A percentile compares a stretch with the other conserved stretches of the same genome.
These are phyloP conservation scores for Eubasilissa regina DNA, from an alignment of 1,140 invertebrate species.

Conservation along the genomic window DNA sequence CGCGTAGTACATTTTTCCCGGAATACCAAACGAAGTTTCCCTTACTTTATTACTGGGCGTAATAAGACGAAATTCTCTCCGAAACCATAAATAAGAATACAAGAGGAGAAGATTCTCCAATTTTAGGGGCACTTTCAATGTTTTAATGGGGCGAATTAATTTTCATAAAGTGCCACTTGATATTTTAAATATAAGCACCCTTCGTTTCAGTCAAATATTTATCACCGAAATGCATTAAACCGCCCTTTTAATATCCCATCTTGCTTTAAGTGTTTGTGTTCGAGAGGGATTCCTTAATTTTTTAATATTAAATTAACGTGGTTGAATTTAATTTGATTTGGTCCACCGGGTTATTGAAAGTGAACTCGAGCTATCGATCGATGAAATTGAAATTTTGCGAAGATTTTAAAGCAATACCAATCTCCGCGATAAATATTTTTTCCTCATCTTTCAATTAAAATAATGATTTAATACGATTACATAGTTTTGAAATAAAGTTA, in stretches of 20 bases:
- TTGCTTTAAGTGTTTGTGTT: slow-evolving; percentile 17
- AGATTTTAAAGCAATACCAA: not conserved
- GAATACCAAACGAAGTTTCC: slow-evolving; percentile 33
- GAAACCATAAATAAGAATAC: slow-evolving; percentile 38
- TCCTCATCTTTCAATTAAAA: not conserved
- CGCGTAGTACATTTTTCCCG: slow-evolving; percentile 9
- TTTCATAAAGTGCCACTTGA: slow-evolving; percentile 39
- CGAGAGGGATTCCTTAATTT: slow-evolving; percentile 20
- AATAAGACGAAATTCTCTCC: slow-evolving; percentile 24
- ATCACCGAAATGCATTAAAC: slow-evolving; percentile 35
- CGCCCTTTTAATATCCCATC: slow-evolving; percentile 1
- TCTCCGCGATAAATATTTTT: not conserved
- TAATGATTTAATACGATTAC: too few species aligned
- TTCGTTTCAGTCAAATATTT: slow-evolving; percentile 23
- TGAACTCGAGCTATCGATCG: not conserved
- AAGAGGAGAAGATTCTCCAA: slow-evolving; percentile 12
- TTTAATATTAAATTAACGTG: slow-evolving; percentile 27
- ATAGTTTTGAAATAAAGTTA: too few species aligned
- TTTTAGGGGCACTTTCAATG: slow-evolving; percentile 35
- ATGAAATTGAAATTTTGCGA: not conserved
- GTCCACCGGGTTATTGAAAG: too few species aligned
- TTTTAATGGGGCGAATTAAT: slow-evolving; percentile 40
- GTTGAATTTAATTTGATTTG: too few species aligned
- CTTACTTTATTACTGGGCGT: slow-evolving; percentile 26
- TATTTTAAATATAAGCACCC: slow-evolving; percentile 34